Evolutionary conservation across 2,113 vertebrate species (phyloP).

Genomic region (Peromyscus polionotus): DNA sequence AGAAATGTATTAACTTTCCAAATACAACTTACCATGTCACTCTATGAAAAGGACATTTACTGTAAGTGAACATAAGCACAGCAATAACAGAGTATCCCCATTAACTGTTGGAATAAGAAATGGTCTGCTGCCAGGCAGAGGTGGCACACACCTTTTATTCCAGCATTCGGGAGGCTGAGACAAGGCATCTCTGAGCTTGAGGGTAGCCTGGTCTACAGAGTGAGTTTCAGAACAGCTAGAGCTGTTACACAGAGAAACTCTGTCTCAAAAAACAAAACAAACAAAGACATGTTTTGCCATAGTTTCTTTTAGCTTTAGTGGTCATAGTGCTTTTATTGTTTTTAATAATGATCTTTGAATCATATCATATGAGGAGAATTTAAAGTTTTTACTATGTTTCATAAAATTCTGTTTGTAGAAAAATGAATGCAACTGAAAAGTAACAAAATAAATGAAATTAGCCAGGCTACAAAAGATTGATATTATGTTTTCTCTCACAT

Average conservation of each 20-base stretch:
- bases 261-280: background rate
- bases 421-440: background rate
- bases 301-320: background rate
- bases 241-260: background rate
- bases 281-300: background rate
- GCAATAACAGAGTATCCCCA: background rate
- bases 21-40: conserved; percentile 39
- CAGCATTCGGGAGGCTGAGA: background rate
- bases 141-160: background rate
- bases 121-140: background rate
- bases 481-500: background rate
- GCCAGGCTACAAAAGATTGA: background rate
- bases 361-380: background rate
- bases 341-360: conserved; percentile 5
- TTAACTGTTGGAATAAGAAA: conserved; percentile 34
- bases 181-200: background rate
- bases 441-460: background rate
- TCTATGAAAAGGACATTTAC: conserved; percentile 46
- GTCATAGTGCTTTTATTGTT: conserved; percentile 18
- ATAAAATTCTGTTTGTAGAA: background rate
- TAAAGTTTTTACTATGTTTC: background rate
- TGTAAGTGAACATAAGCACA: conserved; percentile 28
- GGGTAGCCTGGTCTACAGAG: background rate
- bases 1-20: conserved; percentile 39
- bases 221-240: background rate